Conservation (phyloP, 2,113 vertebrate genomes). For the Phylloscopus whistleri region DNA sequence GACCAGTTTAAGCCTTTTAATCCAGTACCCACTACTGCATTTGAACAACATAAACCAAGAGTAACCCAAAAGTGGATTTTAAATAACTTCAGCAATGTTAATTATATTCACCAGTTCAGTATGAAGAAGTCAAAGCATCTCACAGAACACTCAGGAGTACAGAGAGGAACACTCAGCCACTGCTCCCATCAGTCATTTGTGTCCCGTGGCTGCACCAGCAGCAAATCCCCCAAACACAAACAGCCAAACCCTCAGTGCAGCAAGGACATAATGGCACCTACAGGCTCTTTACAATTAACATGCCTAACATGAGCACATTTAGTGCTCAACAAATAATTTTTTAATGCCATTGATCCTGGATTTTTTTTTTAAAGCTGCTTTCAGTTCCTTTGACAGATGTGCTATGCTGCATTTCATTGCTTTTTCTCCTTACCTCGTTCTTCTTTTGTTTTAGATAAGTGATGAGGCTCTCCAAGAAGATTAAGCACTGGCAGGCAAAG, state of each 20-base stretch:
- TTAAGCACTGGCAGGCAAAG: constrained; percentile 69
- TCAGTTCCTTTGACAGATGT: constrained; percentile 71
- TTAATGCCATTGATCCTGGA: constrained; percentile 68
- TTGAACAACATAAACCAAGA: background rate
- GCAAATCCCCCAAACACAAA: background rate
- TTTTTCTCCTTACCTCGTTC: constrained; percentile 71
- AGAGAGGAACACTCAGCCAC: background rate
- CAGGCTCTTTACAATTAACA: constrained; percentile 52
- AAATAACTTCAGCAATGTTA: constrained; percentile 9
- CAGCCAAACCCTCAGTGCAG: background rate
- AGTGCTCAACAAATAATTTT: constrained; percentile 65
- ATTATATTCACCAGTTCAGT: background rate
- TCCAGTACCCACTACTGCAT: background rate
- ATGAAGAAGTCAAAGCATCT: background rate
- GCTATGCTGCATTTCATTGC: constrained; percentile 75
- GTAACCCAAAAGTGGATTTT: background rate
- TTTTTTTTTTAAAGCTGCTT: constrained; percentile 55
- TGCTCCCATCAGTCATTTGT: background rate
- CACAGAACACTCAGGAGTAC: background rate
- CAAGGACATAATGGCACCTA: background rate
- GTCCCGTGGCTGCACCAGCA: background rate
- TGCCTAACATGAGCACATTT: constrained; percentile 40
- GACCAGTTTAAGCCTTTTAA: background rate
- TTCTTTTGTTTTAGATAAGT: constrained; percentile 75
- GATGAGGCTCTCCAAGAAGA: constrained; percentile 73